These are phyloP conservation scores for Tachysurus fulvidraco DNA, from an alignment of 2,113 vertebrate genomes.

Conservation along the genomic window DNA sequence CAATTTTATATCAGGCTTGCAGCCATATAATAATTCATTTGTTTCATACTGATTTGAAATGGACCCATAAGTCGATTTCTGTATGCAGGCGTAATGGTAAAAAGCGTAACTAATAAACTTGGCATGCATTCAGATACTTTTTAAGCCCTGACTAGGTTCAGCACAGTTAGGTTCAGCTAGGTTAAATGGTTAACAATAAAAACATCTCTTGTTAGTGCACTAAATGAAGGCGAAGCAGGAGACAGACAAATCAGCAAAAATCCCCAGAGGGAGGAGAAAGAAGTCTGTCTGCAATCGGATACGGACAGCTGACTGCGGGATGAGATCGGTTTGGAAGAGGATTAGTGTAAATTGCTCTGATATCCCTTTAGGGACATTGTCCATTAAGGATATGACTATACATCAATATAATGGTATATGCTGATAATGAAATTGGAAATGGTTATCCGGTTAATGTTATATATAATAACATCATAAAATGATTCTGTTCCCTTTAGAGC, in stretches of 20 bases:
- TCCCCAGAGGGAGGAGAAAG: slow-evolving; percentile 24
- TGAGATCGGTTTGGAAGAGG: slow-evolving; percentile 47
- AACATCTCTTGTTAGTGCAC: slow-evolving; percentile 3
- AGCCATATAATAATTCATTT: too few species aligned
- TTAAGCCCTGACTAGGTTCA: too few species aligned
- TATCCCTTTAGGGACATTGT: slow-evolving; percentile 44
- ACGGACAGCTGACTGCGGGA: slow-evolving; percentile 42
- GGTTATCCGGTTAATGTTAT: slow-evolving; percentile 21
- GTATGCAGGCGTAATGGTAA: too few species aligned
- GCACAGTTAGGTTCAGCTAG: too few species aligned
- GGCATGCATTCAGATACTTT: too few species aligned
- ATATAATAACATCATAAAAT: slow-evolving; percentile 16
- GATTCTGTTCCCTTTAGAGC: background rate
- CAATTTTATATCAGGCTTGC: too few species aligned
- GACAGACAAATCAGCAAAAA: slow-evolving; percentile 30
- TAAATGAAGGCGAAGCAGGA: background rate
- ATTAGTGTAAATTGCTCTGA: slow-evolving; percentile 54
- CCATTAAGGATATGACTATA: slow-evolving; percentile 25
- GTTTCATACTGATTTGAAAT: too few species aligned
- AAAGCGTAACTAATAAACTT: too few species aligned
- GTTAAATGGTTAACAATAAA: background rate
- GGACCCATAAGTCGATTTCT: too few species aligned
- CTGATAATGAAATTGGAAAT: slow-evolving; percentile 27
- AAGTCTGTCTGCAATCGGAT: slow-evolving; percentile 44
- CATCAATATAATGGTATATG: slow-evolving; percentile 12